A percentile compares a stretch with the other conserved stretches of the same genome.
Conservation (phyloP, 30 jellyfish, hydroid and myxozoan species). For the Chrysaora quinquecirrha region DNA sequence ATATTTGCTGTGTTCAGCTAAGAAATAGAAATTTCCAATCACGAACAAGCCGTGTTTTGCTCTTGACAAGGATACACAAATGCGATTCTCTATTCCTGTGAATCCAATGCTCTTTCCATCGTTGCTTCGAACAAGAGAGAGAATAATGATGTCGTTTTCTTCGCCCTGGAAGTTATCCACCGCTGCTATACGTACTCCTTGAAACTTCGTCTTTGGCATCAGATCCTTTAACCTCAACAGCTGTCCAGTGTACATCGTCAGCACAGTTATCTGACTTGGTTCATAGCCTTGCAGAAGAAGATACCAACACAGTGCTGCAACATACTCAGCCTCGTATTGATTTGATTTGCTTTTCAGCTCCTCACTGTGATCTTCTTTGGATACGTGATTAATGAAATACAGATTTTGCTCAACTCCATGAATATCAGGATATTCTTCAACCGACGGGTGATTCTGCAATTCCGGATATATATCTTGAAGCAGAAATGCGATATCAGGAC, state of each 20-base stretch:
- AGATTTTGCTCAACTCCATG: conserved; percentile 69
- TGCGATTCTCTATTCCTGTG: conserved; percentile 74
- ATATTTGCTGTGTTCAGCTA: conserved; percentile 36
- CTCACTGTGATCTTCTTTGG: conserved; percentile 20
- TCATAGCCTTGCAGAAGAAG: conserved; percentile 85
- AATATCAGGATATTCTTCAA: conserved; percentile 40
- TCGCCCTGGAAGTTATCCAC: conserved; percentile 94
- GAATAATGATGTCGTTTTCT: conserved; percentile 82
- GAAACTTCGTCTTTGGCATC: conserved; percentile 71
- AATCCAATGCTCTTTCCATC: conserved; percentile 70
- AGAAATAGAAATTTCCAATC: conserved; percentile 76
- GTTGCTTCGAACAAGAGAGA: conserved; percentile 89
- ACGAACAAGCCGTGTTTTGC: conserved; percentile 89
- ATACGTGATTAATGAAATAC: conserved; percentile 67
- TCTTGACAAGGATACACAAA: conserved; percentile 87
- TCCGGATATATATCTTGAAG: conserved; percentile 77
- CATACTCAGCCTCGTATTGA: conserved; percentile 75
- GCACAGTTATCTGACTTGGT: conserved; percentile 70
- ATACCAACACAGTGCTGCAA: conserved; percentile 77
- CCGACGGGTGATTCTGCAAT: conserved; percentile 73
- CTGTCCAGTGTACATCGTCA: conserved; percentile 85
- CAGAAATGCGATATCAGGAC: conserved; percentile 77
- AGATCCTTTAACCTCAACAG: conserved; percentile 38
- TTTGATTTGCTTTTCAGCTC: conserved; percentile 64
- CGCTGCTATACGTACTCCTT: conserved; percentile 84